A percentile compares a stretch with the other conserved stretches of the same genome.
Conservation (phyloP, 2,797 vertebrate genomes). For the Coendou prehensilis region DNA sequence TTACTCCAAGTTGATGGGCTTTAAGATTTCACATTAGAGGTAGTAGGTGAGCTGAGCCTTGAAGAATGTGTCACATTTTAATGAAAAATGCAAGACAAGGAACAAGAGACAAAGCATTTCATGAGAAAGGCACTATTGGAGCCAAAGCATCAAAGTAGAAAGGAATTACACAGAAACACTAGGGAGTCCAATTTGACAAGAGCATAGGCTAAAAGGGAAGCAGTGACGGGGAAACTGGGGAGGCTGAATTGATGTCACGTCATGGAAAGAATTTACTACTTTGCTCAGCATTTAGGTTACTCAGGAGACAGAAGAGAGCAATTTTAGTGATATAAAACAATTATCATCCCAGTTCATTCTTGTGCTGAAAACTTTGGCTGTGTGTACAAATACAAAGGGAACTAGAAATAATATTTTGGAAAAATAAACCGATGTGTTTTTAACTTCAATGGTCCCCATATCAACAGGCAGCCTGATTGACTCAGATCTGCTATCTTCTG, state of each 20-base stretch:
- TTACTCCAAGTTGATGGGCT: not conserved
- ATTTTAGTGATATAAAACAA: not conserved
- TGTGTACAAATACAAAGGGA: not conserved
- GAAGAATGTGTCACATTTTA: not conserved
- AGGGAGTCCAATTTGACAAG: not conserved
- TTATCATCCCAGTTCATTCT: not conserved
- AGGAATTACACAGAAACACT: not conserved
- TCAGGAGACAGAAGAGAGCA: not conserved
- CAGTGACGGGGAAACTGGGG: not conserved
- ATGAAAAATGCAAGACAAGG: not conserved
- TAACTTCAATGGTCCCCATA: not conserved
- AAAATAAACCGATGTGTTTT: not conserved
- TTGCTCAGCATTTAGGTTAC: not conserved
- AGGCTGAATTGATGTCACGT: not conserved
- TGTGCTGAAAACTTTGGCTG: not conserved
- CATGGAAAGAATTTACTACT: not conserved
- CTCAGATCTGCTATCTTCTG: not conserved
- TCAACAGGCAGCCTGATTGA: not conserved
- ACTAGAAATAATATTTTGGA: not conserved
- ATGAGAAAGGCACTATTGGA: not conserved
- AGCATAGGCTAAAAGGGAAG: not conserved
- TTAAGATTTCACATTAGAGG: not conserved
- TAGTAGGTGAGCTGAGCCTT: not conserved
- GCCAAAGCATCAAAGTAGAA: not conserved
- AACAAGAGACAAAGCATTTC: not conserved